These are phyloP conservation scores for Manduca sexta DNA, from an alignment of 1,140 invertebrate species.

Conservation along the genomic window DNA sequence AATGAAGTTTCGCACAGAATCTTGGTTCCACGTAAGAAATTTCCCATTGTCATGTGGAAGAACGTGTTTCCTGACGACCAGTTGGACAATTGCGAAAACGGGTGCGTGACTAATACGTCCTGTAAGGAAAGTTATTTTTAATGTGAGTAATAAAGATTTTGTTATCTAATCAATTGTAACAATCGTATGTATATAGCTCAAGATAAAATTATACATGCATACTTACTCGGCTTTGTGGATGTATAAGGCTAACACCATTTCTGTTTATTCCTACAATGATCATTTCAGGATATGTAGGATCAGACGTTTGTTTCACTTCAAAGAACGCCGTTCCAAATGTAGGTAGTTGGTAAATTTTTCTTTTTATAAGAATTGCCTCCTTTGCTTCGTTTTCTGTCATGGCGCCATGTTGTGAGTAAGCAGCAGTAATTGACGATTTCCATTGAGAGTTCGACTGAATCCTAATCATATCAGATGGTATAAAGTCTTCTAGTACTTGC, in stretches of 20 bases:
- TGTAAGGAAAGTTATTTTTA: constrained; percentile 73
- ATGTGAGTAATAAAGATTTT: too few relatives aligned
- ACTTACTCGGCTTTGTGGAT: constrained; percentile 87
- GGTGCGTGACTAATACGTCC: constrained; percentile 87
- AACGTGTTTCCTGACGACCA: constrained; percentile 96
- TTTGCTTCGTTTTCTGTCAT: constrained; percentile 83
- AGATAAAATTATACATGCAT: not conserved
- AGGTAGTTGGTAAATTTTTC: constrained; percentile 85
- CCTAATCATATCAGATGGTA: constrained; percentile 87
- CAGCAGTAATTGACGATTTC: constrained; percentile 83
- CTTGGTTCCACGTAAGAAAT: constrained; percentile 88
- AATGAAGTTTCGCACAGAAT: constrained; percentile 93
- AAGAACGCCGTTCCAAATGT: constrained; percentile 98
- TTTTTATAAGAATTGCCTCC: constrained; percentile 87
- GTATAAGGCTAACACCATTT: constrained; percentile 90
- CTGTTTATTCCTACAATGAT: constrained; percentile 94
- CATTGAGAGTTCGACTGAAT: constrained; percentile 84
- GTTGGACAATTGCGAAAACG: constrained; percentile 90
- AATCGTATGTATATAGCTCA: too few relatives aligned
- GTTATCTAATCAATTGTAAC: too few relatives aligned
- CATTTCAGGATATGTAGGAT: constrained; percentile 87
- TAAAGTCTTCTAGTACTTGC: constrained; percentile 81
- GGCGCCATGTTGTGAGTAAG: constrained; percentile 78
- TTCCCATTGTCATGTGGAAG: constrained; percentile 95
- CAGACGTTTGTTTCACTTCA: constrained; percentile 92